Evolutionary conservation across 2,888 invertebrate genomes (phyloP), one percentile per base, ranked within the genome.

Genomic region (Diabrotica balteata): DNA sequence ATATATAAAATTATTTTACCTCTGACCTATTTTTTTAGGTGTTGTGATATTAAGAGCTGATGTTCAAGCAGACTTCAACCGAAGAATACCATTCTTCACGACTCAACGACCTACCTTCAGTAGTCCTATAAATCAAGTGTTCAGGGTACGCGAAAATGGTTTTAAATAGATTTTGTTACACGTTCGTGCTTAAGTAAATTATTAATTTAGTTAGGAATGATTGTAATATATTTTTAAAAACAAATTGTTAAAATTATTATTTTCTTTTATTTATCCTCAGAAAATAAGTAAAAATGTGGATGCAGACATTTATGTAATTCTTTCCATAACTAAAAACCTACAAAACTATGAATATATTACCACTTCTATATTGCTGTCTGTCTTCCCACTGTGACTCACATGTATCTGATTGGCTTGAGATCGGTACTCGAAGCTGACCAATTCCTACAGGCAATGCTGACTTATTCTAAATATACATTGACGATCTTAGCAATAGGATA

Each of bases 21-120:
- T 4, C 32, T 32, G 32, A 32, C 32, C 63, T 63, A 62, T 69
- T 69, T 73, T 77, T 80, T 72, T 83, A 90, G 90, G 90, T 81
- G 94, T 94, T 73, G 94, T 94, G 60, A 94, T 94, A 79, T 86
- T 94, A 61, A 88, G 93, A 78, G 93, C 93, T 9, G 92, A 94
- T 82, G 90, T 93, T 32, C 92, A 93, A 80, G 87, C 89, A 59
- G 87, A 87, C 71, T 80, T 74, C 66, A 80, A 79, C 65, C 77
- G 81, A 72, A 77, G 82, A 68, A 71, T 80, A 63, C 79, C 81
- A 49, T 81, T 75, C 72, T 83, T 77, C 74, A 80, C 82, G 52
- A 83, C 83, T 58, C 81, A 81, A 73, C 75, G 81, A 70, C 82
- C 84, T 67, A 74, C 79, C 44, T 89, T 85, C 77, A 84, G 87